These are phyloP conservation scores for Chrysolina oricalcia DNA, from an alignment of 2,888 invertebrate species.

Conservation along the genomic window DNA sequence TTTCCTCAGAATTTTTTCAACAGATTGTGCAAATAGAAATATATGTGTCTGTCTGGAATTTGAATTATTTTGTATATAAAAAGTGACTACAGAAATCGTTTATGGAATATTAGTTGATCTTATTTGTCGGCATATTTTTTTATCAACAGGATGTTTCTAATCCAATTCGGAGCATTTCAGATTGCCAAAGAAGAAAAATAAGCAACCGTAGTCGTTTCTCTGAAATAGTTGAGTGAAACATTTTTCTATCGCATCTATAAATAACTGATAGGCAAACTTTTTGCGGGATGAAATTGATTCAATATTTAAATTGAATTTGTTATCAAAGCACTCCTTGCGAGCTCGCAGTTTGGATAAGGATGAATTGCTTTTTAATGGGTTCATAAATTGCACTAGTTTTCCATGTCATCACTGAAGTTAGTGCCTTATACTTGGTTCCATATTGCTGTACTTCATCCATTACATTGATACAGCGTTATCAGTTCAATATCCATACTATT, in stretches of 20 bases:
- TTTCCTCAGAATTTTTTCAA: too few species aligned
- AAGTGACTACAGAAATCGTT: too few species aligned
- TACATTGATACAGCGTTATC: neutral
- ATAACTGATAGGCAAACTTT: neutral
- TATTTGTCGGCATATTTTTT: too few species aligned
- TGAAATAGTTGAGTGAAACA: neutral
- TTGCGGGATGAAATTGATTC: neutral
- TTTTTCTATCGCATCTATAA: neutral
- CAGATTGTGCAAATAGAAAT: too few species aligned
- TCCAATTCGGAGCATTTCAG: neutral
- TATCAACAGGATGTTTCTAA: neutral
- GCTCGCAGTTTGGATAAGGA: neutral
- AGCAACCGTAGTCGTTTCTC: neutral
- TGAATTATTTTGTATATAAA: too few species aligned
- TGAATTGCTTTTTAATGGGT: slow-evolving; percentile 10
- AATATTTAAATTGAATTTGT: neutral
- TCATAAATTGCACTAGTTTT: slow-evolving; percentile 1
- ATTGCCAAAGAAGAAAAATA: neutral
- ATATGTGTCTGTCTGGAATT: too few species aligned
- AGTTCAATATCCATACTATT: too few species aligned
- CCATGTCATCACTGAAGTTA: neutral
- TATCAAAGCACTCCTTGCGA: neutral
- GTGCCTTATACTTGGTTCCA: neutral
- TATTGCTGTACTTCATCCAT: neutral
- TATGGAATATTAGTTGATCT: too few species aligned